Evolutionary conservation across 2,113 vertebrate genomes (phyloP).

Genomic region (Mungos mungo): DNA sequence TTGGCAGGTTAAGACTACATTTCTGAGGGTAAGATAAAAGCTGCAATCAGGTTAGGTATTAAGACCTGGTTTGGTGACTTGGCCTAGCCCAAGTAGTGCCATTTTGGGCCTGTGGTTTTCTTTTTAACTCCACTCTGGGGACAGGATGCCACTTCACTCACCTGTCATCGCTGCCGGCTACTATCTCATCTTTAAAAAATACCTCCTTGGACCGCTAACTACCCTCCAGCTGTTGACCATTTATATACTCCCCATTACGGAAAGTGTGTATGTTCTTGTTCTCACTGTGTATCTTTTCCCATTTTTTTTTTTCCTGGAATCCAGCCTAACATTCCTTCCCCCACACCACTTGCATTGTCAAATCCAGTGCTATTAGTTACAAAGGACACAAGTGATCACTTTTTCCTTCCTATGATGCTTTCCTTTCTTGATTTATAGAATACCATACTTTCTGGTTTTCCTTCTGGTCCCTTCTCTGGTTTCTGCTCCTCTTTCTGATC

Average conservation of each 20-base stretch:
- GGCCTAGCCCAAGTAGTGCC: neutral
- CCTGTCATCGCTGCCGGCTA: neutral
- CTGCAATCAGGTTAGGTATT: neutral
- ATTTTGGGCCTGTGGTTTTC: neutral
- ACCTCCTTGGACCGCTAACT: neutral
- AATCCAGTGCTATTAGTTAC: neutral
- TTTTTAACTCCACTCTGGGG: neutral
- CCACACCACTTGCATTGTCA: neutral
- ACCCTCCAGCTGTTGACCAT: neutral
- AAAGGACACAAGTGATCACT: neutral
- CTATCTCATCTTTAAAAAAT: neutral
- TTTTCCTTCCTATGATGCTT: neutral
- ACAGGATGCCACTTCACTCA: neutral
- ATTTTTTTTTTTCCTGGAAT: neutral
- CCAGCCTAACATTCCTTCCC: neutral
- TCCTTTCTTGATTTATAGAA: neutral
- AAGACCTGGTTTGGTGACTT: neutral
- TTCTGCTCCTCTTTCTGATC: neutral
- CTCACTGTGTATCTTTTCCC: neutral
- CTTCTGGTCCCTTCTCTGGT: neutral
- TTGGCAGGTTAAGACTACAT: neutral
- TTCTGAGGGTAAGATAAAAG: neutral
- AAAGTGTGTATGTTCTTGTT: neutral
- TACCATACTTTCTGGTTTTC: neutral
- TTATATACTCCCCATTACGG: neutral